Conservation (phyloP, 2,888 invertebrate species). For the Trilocha varians region DNA sequence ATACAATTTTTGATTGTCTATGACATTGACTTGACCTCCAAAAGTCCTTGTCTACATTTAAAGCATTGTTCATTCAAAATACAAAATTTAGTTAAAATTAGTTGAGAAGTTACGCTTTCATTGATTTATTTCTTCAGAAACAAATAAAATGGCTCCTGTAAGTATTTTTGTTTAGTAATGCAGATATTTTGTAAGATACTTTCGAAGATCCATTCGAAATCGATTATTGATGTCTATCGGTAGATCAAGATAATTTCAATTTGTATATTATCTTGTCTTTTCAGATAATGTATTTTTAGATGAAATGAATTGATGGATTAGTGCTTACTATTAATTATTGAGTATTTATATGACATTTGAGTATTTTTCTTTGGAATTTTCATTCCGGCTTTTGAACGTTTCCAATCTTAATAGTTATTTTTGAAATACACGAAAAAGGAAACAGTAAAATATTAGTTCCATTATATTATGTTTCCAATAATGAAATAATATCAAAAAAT, state of each 20-base stretch:
- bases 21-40: slow-evolving; percentile 63
- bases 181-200: slow-evolving; percentile 1
- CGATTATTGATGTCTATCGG: not conserved
- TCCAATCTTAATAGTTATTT: no score
- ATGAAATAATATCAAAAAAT: not conserved
- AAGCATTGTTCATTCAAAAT: slow-evolving; percentile 31
- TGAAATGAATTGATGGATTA: no score
- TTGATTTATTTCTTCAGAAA: slow-evolving; percentile 2
- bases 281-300: no score
- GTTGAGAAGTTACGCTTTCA: not conserved
- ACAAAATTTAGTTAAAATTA: slow-evolving; percentile 5
- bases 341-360: no score
- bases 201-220: not conserved
- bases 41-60: slow-evolving; percentile 31
- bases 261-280: no score
- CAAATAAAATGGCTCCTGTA: slow-evolving; percentile 37
- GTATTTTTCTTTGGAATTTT: no score
- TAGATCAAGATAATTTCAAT: not conserved
- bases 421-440: no score
- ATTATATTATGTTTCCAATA: no score
- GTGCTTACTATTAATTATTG: no score
- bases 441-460: no score
- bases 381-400: no score
- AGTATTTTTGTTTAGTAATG: slow-evolving; percentile 21
- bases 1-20: slow-evolving; percentile 24